Conservation (phyloP, 2,888 invertebrate species). For the Charanyca ferruginea region DNA sequence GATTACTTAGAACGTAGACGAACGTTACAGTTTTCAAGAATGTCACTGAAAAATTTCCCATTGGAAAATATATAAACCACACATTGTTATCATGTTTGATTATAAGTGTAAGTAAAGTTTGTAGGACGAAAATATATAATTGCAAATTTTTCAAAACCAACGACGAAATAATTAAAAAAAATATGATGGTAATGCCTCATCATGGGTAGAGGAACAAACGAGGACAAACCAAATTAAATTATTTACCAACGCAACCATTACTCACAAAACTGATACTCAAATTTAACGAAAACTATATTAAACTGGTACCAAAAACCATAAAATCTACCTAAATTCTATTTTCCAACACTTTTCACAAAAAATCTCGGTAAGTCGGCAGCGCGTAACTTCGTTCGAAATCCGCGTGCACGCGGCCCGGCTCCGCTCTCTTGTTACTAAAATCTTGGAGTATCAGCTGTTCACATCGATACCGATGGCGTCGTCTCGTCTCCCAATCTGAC, state of each 20-base stretch:
- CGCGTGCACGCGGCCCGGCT: slow-evolving; percentile 63
- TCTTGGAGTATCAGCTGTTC: slow-evolving; percentile 86
- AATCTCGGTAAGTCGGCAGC: slow-evolving; percentile 32
- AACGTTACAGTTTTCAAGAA: neutral
- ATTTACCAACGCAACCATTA: neutral
- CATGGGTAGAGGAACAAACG: neutral
- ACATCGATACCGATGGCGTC: slow-evolving; percentile 88
- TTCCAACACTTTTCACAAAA: slow-evolving; percentile 16
- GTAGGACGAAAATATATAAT: neutral
- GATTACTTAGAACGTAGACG: no score
- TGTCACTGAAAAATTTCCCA: neutral
- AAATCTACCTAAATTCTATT: neutral
- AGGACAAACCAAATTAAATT: neutral
- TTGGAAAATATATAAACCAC: neutral
- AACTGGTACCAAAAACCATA: neutral
- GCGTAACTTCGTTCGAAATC: slow-evolving; percentile 54
- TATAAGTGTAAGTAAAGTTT: slow-evolving; percentile 4
- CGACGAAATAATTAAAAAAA: no score
- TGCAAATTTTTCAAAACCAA: neutral
- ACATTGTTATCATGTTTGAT: no score
- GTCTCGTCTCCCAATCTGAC: slow-evolving; percentile 86
- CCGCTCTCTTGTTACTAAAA: slow-evolving; percentile 75
- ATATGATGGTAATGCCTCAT: neutral
- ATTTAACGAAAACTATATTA: neutral
- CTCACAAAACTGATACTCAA: neutral